phyloP scores from a whole-genome alignment of 2,888 invertebrate species.

The Andricus quercusramuli region DNA sequence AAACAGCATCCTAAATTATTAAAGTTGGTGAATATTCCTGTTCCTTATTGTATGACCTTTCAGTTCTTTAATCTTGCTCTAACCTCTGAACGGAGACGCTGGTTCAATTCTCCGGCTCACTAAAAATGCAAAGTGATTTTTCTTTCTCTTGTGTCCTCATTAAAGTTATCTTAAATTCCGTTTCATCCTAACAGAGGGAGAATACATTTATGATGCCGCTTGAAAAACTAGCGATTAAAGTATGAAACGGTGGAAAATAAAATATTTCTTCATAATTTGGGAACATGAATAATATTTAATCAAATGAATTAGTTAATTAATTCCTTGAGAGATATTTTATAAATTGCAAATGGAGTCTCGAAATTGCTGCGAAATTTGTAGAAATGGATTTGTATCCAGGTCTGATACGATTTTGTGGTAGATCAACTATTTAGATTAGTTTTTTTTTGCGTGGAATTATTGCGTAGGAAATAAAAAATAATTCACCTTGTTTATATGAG shows the following conservation, averaged over 20 bases:
- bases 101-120: conserved; percentile 43
- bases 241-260: not conserved
- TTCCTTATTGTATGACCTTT: conserved; percentile 49
- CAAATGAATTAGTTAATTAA: no score
- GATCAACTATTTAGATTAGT: no score
- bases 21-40: conserved; percentile 52
- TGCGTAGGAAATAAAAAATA: no score
- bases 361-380: no score
- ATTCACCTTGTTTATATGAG: no score
- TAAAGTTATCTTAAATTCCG: conserved; percentile 42
- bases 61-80: conserved; percentile 37
- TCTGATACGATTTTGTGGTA: no score
- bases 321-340: no score
- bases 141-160: conserved; percentile 53
- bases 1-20: conserved; percentile 50
- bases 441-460: no score
- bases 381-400: no score
- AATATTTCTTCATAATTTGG: not conserved
- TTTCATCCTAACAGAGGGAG: not conserved
- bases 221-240: not conserved
- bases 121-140: conserved; percentile 53
- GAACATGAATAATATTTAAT: no score
- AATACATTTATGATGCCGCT: not conserved
- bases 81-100: not conserved
- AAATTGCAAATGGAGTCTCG: no score